Conservation (phyloP, 1,140 invertebrate genomes). For the Drosophila lacteicornis region DNA sequence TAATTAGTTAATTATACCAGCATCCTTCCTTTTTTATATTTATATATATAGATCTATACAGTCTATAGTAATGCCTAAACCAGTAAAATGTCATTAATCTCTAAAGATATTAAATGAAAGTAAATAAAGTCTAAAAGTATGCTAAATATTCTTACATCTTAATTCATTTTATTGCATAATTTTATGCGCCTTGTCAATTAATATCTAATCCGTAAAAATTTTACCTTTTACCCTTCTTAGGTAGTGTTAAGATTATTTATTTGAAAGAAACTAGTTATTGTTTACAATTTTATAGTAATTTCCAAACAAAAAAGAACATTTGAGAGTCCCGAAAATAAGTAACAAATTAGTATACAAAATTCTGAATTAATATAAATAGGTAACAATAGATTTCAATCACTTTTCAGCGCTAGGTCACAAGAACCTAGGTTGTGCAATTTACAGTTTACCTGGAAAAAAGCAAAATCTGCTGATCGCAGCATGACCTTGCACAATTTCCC, state of each 20-base stretch:
- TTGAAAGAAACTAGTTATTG: no score
- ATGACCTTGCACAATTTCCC: constrained; percentile 42
- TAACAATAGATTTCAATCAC: not conserved
- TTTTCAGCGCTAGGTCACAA: not conserved
- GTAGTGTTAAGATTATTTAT: no score
- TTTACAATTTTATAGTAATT: not conserved
- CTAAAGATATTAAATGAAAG: not conserved
- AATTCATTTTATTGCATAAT: not conserved
- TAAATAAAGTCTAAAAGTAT: not conserved
- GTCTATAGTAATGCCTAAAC: no score
- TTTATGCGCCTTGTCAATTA: not conserved
- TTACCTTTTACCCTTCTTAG: not conserved
- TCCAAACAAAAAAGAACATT: no score
- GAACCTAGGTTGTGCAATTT: not conserved
- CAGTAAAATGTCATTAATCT: not conserved
- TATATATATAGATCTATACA: no score
- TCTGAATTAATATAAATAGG: not conserved
- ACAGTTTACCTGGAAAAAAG: constrained; percentile 4
- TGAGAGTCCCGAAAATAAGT: no score
- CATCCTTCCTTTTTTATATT: no score
- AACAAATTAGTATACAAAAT: no score
- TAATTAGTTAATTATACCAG: no score
- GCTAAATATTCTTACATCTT: not conserved
- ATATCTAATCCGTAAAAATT: not conserved
- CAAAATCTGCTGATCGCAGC: constrained; percentile 20